These are phyloP conservation scores for Diachasmimorpha longicaudata DNA, from an alignment of 1,140 invertebrate species.

Conservation along the genomic window DNA sequence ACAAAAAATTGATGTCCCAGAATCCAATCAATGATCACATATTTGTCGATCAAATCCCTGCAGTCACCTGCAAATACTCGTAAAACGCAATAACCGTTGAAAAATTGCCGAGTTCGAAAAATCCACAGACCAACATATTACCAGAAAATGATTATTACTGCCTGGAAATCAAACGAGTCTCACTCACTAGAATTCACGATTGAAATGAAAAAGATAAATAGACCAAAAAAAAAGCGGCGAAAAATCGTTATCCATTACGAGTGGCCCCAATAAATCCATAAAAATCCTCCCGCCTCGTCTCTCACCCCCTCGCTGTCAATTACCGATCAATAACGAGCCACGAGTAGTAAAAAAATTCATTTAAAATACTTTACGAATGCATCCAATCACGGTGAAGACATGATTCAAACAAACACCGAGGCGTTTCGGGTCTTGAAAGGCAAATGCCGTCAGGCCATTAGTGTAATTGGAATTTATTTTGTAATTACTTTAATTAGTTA, in stretches of 20 bases:
- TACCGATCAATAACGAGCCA: background rate
- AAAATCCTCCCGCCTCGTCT: no score
- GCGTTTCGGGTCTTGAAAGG: background rate
- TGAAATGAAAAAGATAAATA: no score
- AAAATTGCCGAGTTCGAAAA: background rate
- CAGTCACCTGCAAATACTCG: no score
- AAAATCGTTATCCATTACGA: no score
- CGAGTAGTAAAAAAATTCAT: background rate
- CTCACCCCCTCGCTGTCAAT: background rate
- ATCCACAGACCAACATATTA: background rate
- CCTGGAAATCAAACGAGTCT: background rate
- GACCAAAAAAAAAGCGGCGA: no score
- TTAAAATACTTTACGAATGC: background rate
- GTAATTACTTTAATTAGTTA: slow-evolving; percentile 64
- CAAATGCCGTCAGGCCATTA: slow-evolving; percentile 51
- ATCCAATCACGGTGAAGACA: background rate
- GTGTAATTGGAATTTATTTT: slow-evolving; percentile 63
- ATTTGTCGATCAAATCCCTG: no score
- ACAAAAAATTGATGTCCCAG: background rate
- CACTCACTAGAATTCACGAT: no score
- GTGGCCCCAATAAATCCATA: no score
- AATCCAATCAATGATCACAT: no score
- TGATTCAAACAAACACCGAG: background rate
- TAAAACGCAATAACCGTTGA: background rate
- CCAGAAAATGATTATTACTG: background rate